A percentile compares a stretch with the other conserved stretches of the same genome.
Conservation (phyloP, 1,140 invertebrate genomes). For the Aphaenogaster ashmeadi region DNA sequence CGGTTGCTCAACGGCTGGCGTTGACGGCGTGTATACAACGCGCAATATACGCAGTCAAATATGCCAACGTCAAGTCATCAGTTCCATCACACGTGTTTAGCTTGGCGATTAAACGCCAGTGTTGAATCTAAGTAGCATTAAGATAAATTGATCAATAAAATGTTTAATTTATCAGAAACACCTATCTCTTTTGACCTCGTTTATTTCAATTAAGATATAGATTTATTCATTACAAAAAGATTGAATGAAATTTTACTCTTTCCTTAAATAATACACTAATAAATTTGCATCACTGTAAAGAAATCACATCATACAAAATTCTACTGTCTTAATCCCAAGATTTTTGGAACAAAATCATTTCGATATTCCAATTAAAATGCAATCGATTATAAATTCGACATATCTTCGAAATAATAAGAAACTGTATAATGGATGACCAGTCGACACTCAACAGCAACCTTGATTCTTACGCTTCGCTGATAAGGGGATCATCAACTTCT, state of each 20-base stretch:
- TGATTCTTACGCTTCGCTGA: slow-evolving; percentile 16
- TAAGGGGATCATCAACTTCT: slow-evolving; percentile 51
- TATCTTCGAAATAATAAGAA: slow-evolving; percentile 27
- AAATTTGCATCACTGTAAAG: not conserved
- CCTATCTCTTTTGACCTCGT: not conserved
- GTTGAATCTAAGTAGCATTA: slow-evolving; percentile 1
- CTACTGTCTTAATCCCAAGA: not conserved
- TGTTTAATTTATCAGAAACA: not conserved
- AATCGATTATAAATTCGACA: slow-evolving; percentile 38
- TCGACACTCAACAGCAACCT: slow-evolving; percentile 12
- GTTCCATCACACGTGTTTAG: slow-evolving; percentile 34
- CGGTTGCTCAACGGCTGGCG: slow-evolving; percentile 60
- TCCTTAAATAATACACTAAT: not conserved
- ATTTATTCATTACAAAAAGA: not conserved
- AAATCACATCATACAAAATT: slow-evolving; percentile 6
- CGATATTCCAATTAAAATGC: not conserved
- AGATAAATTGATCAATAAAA: slow-evolving; percentile 31
- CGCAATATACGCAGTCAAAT: slow-evolving; percentile 31
- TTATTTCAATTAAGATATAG: not conserved
- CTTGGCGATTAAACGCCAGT: slow-evolving; percentile 28
- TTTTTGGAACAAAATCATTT: slow-evolving; percentile 4
- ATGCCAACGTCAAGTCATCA: slow-evolving; percentile 48
- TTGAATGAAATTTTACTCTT: not conserved
- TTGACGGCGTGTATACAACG: slow-evolving; percentile 26
- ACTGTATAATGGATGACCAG: slow-evolving; percentile 12